phyloP scores from a whole-genome alignment of 1,140 invertebrate species.

The Heterodera carotae region DNA sequence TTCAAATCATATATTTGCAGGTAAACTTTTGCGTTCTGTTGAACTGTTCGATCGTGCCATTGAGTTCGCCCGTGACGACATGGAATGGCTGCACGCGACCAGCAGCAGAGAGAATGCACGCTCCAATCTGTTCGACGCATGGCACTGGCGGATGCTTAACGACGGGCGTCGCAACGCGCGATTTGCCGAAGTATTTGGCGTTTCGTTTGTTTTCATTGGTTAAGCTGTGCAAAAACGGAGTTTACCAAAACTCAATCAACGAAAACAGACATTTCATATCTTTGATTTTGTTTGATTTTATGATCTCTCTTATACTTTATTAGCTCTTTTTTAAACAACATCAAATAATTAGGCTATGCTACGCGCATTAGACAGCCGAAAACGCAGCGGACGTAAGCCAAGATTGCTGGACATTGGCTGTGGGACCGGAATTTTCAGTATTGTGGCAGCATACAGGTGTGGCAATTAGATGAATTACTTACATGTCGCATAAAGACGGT shows the following conservation, averaged over 20 bases:
- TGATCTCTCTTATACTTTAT: too few relatives aligned
- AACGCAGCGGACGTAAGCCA: neutral
- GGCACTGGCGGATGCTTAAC: conserved; percentile 44
- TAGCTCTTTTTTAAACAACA: too few relatives aligned
- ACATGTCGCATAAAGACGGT: too few relatives aligned
- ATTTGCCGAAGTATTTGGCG: conserved; percentile 27
- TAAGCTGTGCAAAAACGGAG: too few relatives aligned
- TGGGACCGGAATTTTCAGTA: conserved; percentile 39
- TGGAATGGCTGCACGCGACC: conserved; percentile 37
- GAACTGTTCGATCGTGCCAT: conserved; percentile 30
- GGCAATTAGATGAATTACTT: neutral
- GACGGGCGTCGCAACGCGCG: conserved; percentile 29
- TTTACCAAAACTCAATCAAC: too few relatives aligned
- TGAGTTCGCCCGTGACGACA: conserved; percentile 16
- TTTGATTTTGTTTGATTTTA: too few relatives aligned
- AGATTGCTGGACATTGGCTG: conserved; percentile 35
- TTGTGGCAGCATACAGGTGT: conserved; percentile 24
- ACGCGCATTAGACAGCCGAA: neutral
- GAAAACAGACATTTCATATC: too few relatives aligned
- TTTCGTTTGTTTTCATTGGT: too few relatives aligned
- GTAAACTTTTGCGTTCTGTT: conserved; percentile 30
- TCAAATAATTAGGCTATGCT: neutral
- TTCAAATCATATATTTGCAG: neutral
- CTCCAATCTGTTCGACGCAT: conserved; percentile 37
- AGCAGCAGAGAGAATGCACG: conserved; percentile 36